Percentiles rank a stretch among this genome's conserved stretches.
Evolutionary conservation across 2,888 invertebrate species (phyloP).

Genomic region (Drosophila niveifrons): DNA sequence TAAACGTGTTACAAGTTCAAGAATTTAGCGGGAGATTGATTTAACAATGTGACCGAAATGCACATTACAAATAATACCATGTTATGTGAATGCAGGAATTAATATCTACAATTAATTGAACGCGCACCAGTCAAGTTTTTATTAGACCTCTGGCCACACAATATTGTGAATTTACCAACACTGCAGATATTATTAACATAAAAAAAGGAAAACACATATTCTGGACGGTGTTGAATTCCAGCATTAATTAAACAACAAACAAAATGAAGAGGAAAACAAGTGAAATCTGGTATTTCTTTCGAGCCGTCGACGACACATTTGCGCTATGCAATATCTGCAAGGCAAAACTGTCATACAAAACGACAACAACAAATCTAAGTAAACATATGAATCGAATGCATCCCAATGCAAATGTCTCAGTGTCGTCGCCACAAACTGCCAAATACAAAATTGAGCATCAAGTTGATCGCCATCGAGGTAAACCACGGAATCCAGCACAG

Average conservation of each 20-base stretch:
- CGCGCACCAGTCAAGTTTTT: slow-evolving; percentile 6
- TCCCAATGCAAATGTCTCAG: slow-evolving; percentile 44
- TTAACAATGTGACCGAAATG: slow-evolving; percentile 14
- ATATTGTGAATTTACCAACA: slow-evolving; percentile 31
- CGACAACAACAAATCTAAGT: slow-evolving; percentile 68
- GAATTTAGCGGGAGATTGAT: slow-evolving; percentile 6
- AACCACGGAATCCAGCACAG: slow-evolving; percentile 63
- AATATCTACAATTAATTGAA: not conserved
- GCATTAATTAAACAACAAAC: not conserved
- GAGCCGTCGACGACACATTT: slow-evolving; percentile 67
- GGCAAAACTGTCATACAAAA: slow-evolving; percentile 68
- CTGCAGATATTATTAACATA: slow-evolving; percentile 30
- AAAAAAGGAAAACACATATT: slow-evolving; percentile 14
- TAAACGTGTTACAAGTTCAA: not conserved
- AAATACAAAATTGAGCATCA: slow-evolving; percentile 52
- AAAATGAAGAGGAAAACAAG: slow-evolving; percentile 68
- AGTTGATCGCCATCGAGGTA: slow-evolving; percentile 61
- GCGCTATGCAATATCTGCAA: slow-evolving; percentile 70
- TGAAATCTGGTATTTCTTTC: slow-evolving; percentile 69
- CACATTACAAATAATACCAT: not conserved
- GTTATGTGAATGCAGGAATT: not conserved
- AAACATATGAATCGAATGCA: slow-evolving; percentile 72
- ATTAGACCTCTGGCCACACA: not conserved
- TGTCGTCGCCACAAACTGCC: slow-evolving; percentile 35
- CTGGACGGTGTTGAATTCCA: slow-evolving; percentile 30